Base-by-base conservation (phyloP, 2,888 invertebrate species). In the Nemotelus pantherinus region DNA sequence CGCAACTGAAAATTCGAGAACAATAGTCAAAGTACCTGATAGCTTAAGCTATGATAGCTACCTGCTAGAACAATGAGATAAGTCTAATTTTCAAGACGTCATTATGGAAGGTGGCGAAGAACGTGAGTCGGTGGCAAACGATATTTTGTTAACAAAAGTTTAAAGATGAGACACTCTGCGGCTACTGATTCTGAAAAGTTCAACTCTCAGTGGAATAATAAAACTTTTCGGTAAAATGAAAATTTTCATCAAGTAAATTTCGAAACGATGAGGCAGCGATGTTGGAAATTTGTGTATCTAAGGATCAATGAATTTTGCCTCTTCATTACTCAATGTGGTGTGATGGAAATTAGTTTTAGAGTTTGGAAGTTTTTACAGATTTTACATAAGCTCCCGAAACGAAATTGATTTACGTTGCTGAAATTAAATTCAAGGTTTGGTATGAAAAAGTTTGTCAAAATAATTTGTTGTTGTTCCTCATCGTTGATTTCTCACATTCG, bases 171-270 rank as follows among this genome's bases (percentile, higher is more conserved):
- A 50, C 50, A 9, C 50, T 50, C 9, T 9, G 9, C 5, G 9
- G 6, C 6, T 5, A 43, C 9, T 41, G 10, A 43, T 41, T 10
- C 3, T 43, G 9, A 41, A 43, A 10, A 41, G 41, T 6, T 41
- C 9, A 41, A 43, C 9, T 6, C 65, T 65, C 65, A 74, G 77
- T 65, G 63, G 74, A 70, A 77, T 77, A 77, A 77, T 77, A 77
- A 77, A 77, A 77, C 72, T 77, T 77, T 77, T 74, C 57, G 74
- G 77, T 74, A 74, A 77, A 77, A 77, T 77, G 77, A 77, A 77
- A 77, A 77, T 77, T 72, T 77, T 74, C 77, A 77, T 74, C 77
- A 77, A 77, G 25, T 70, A 72, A 74, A 65, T 74, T 74, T 72
- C 72, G 55, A 77, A 77, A 77, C 77, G 74, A 77, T 77, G 72